phyloP scores from a whole-genome alignment of 1,140 invertebrate genomes.

The Drosophila trapezifrons region DNA sequence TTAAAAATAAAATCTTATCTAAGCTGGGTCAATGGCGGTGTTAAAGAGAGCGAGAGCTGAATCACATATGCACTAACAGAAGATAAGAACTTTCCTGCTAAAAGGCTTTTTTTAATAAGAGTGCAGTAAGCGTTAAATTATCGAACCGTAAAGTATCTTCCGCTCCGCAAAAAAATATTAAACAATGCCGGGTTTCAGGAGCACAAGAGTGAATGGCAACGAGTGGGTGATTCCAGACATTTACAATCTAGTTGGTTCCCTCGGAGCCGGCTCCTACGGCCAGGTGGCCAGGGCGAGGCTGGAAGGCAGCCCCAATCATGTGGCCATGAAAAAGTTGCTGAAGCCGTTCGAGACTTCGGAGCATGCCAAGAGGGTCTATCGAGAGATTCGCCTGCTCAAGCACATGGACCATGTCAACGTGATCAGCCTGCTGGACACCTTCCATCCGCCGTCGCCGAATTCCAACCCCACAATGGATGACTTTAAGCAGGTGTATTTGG shows the following conservation, averaged over 20 bases:
- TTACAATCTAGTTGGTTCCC: constrained; percentile 94
- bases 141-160: neutral
- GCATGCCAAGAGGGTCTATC: constrained; percentile 98
- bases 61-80: constrained; percentile 3
- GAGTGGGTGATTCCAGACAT: constrained; percentile 97
- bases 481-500: constrained; percentile 97
- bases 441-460: constrained; percentile 92
- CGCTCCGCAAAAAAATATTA: neutral
- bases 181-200: constrained; percentile 62
- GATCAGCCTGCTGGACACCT: constrained; percentile 95
- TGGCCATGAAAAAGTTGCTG: constrained; percentile 98
- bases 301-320: constrained; percentile 90
- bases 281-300: constrained; percentile 97
- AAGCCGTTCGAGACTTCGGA: constrained; percentile 98
- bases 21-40: neutral
- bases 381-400: constrained; percentile 97
- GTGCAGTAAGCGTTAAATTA: neutral
- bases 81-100: neutral
- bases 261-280: constrained; percentile 98
- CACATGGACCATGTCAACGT: constrained; percentile 99
- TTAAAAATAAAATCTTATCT: neutral
- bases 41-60: constrained; percentile 4
- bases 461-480: constrained; percentile 87
- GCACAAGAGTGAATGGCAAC: constrained; percentile 94
- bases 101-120: neutral